Evolutionary conservation across 2,113 vertebrate species (phyloP).

Genomic region (Cynoglossus semilaevis): DNA sequence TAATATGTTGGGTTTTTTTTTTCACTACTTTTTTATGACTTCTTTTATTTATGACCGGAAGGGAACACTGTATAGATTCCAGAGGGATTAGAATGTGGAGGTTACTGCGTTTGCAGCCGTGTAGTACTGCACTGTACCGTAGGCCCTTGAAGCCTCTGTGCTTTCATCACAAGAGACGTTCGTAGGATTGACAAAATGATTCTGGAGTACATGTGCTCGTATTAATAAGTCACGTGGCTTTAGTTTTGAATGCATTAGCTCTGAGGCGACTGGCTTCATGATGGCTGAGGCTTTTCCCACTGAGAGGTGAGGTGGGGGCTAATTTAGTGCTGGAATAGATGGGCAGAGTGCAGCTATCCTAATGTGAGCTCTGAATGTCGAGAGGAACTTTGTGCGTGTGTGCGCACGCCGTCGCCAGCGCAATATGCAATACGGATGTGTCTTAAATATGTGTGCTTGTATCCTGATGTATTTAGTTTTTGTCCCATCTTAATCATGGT

Average conservation of each 20-base stretch:
- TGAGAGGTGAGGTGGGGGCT: constrained; percentile 1
- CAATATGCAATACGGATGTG: background rate
- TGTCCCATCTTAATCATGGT: constrained; percentile 72
- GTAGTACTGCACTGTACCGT: constrained; percentile 6
- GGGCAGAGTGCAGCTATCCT: constrained; percentile 37
- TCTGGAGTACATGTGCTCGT: constrained; percentile 37
- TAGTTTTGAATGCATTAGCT: constrained; percentile 43
- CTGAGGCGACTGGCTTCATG: constrained; percentile 12
- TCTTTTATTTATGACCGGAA: constrained; percentile 28
- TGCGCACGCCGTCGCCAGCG: background rate
- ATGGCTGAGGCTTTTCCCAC: constrained; percentile 22
- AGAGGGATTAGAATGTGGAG: constrained; percentile 31
- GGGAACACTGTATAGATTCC: constrained; percentile 21
- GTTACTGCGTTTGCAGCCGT: constrained; percentile 33
- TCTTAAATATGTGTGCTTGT: constrained; percentile 9
- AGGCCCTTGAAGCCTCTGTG: constrained; percentile 31
- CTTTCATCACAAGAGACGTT: constrained; percentile 44
- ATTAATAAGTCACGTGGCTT: constrained; percentile 55
- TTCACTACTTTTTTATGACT: no score
- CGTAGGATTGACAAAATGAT: constrained; percentile 33
- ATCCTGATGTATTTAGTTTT: constrained; percentile 70
- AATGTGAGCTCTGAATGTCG: constrained; percentile 43
- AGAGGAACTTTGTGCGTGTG: constrained; percentile 24
- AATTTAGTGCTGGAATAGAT: constrained; percentile 53
- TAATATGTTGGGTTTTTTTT: no score